These are phyloP conservation scores for Spinus olivaceus DNA, from an alignment of 2,797 vertebrate genomes.

Conservation along the genomic window DNA sequence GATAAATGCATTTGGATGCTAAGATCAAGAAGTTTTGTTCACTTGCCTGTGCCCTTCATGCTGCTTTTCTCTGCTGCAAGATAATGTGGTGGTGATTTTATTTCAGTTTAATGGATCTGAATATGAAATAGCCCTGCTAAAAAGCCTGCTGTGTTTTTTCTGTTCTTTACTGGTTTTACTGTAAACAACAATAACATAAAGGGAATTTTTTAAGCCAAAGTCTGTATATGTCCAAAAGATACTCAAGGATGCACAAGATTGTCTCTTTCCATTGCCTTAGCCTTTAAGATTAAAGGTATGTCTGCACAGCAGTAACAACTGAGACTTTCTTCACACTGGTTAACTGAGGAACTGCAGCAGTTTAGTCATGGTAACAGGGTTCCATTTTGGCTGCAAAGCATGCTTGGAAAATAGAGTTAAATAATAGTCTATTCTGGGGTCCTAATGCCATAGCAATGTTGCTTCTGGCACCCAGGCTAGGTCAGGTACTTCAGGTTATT, in stretches of 20 bases:
- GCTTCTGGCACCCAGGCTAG: not conserved
- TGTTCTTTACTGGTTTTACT: not conserved
- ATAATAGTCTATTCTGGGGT: not conserved
- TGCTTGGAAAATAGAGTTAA: not conserved
- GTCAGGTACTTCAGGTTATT: not conserved
- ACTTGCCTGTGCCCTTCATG: constrained; percentile 41
- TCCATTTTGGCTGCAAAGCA: not conserved
- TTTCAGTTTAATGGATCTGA: not conserved
- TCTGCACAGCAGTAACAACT: not conserved
- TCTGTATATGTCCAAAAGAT: not conserved
- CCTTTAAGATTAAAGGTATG: not conserved
- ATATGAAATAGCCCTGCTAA: constrained; percentile 23
- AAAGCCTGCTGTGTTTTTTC: constrained; percentile 36
- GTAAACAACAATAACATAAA: not conserved
- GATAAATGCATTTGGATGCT: constrained; percentile 58
- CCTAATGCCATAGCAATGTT: not conserved
- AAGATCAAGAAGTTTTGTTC: constrained; percentile 49
- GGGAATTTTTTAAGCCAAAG: constrained; percentile 42
- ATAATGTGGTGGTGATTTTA: constrained; percentile 22
- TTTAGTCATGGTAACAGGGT: not conserved
- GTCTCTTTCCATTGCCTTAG: constrained; percentile 47
- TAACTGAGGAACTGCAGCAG: not conserved
- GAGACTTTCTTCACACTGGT: not conserved
- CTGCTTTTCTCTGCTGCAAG: constrained; percentile 58
- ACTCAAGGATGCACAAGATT: not conserved